phyloP scores from a whole-genome alignment of 2,888 invertebrate genomes.

The Saturnia pavonia region DNA sequence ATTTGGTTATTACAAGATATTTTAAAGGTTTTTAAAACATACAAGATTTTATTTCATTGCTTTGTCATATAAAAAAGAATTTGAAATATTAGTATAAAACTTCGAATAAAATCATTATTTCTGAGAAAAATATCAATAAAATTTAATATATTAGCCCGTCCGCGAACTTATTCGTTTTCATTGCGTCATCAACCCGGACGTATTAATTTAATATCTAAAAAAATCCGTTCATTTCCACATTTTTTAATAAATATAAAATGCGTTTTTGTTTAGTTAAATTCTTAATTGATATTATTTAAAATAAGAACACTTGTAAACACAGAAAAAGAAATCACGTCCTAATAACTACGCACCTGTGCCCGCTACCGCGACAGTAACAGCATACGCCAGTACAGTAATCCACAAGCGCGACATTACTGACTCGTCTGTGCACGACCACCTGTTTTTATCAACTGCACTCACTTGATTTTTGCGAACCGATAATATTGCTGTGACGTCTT shows the following conservation, averaged over 20 bases:
- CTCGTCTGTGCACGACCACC: slow-evolving; percentile 41
- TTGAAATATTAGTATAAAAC: too few species aligned
- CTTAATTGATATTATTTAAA: not conserved
- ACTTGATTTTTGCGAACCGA: slow-evolving; percentile 33
- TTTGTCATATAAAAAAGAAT: too few species aligned
- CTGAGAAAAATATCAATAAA: too few species aligned
- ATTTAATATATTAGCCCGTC: too few species aligned
- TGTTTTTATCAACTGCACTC: slow-evolving; percentile 48
- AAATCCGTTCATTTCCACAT: too few species aligned
- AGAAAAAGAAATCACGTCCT: not conserved
- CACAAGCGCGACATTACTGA: slow-evolving; percentile 51
- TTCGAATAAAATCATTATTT: too few species aligned
- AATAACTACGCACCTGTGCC: slow-evolving; percentile 39
- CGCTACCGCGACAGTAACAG: slow-evolving; percentile 31
- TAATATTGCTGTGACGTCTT: slow-evolving; percentile 12
- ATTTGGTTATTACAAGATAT: too few species aligned
- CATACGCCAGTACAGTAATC: slow-evolving; percentile 39
- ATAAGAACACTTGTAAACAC: not conserved
- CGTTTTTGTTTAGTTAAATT: not conserved
- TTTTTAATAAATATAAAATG: not conserved
- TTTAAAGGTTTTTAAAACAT: too few species aligned
- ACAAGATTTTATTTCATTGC: too few species aligned
- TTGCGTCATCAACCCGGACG: too few species aligned
- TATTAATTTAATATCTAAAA: too few species aligned
- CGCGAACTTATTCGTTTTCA: too few species aligned